Evolutionary conservation across 2,888 invertebrate genomes (phyloP), one percentile per base, ranked within the genome.

Genomic region (Hyles lineata): DNA sequence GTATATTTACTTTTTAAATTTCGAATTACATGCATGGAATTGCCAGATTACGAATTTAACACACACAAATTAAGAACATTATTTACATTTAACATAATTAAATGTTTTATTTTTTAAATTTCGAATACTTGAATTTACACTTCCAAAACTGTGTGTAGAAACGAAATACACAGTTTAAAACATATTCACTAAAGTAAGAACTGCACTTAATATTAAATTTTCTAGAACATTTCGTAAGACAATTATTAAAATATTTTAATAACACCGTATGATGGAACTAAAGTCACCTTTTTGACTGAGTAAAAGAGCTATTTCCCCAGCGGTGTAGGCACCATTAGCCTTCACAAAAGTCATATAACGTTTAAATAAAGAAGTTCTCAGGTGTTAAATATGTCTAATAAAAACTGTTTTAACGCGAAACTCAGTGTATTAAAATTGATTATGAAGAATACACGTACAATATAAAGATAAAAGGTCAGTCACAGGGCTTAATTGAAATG

Each of bases 331-430:
- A 70, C 80, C 67, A 76, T 77, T 76, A 77, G 70, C 60, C 70
- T 76, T 75, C 81, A 77, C 80, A 80, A 77, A 76, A 50, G 50
- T 70, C 74, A 77, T 82, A 79, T 79, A 76, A 80, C 70, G 75
- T 72, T 75, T 77, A 74, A 8, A 32, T 78, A 75, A 70, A 73
- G 73, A 72, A 52, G 50, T 70, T 71, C 61, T n/a, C 61, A 61
- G 35, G 25, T 35, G 71, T 25, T 25, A 71, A 74, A 61, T 43
- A 63, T 58, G 50, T 25, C 25, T 50, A 58, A 70, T 67, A 58
- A 25, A 58, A 29, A 58, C 60, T 75, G 76, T 73, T 50, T 17
- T 61, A 72, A 73, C 58, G 70, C 72, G 50, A 70, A 69, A 50
- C 63, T 67, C n/a, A 43, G 17, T 23, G n/a, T 67, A 43, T 17